Evolutionary conservation across 2,797 vertebrate species (phyloP), one percentile per base, ranked within the genome.

Genomic region (Sciaenops ocellatus): DNA sequence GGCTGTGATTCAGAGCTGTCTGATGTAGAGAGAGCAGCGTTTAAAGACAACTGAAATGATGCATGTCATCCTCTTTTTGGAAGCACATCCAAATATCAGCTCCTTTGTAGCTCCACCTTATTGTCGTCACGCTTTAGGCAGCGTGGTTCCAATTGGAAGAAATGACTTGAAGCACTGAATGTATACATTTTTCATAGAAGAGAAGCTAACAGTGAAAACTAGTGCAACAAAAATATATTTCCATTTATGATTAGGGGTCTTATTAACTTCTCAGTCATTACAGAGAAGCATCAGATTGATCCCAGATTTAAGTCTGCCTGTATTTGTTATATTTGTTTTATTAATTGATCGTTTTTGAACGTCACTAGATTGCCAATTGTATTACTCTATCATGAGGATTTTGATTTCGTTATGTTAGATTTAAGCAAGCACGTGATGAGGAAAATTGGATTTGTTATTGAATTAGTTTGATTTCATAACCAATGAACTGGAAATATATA

Each of bases 1-100:
- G 79, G 73, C 70, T 88, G 78, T 69, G 75, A 74, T 80, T 87
- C 81, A 86, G 82, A 86, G 82, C 65, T 81, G 74, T 65, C 42
- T 74, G 63, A 16, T 16, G 26, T 47, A 34, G 18, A 57, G n/a
- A n/a, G n/a, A n/a, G n/a, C n/a, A 42, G 51, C 4, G 41, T 9
- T 24, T 69, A 30, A 62, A 44, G 30, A 68, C 18, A 12, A 24
- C 38, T 24, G 4, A 51, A 64, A 44, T 47, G 6, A 60, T n/a
- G 52, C 24, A 22, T 30, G 47, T 64, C 47, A 6, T 73, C 17
- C 44, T 22, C 17, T 57, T 57, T 47, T 64, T 22, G 38, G 46
- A 17, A 50, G 41, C 8, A n/a, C 38, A 48, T 47, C 26, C 20
- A 51, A 62, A 59, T 28, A 63, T 57, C 50, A 50, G 17, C 28